phyloP scores from a whole-genome alignment of 53 echinoderm and acorn worm species.

The Hippasteria phrygiana region DNA sequence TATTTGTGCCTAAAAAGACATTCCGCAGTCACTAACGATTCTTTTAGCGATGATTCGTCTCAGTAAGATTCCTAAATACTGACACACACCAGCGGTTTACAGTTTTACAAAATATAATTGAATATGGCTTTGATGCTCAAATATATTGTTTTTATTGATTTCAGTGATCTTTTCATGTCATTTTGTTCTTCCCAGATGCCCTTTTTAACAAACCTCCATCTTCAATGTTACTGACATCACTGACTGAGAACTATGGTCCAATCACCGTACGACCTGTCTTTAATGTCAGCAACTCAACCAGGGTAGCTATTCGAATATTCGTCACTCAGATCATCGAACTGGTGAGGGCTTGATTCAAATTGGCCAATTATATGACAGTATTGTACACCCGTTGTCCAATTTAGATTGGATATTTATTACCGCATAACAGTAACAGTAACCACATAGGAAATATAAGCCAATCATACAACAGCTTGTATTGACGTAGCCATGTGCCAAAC shows the following conservation, averaged over 20 bases:
- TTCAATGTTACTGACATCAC: constrained; percentile 4
- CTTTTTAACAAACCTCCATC: neutral
- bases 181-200: neutral
- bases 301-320: constrained; percentile 31
- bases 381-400: neutral
- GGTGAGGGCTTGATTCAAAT: constrained; percentile 16
- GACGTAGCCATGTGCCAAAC: too few species aligned
- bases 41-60: too few species aligned
- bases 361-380: neutral
- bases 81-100: too few species aligned
- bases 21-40: too few species aligned
- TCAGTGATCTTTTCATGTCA: neutral
- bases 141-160: too few species aligned
- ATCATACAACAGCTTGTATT: too few species aligned
- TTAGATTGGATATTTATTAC: neutral
- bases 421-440: too few species aligned
- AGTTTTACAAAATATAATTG: too few species aligned
- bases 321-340: constrained; percentile 62
- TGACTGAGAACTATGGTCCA: constrained; percentile 42
- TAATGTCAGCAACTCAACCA: constrained; percentile 20
- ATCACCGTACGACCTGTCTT: constrained; percentile 42
- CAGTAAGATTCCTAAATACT: too few species aligned
- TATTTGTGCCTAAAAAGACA: too few species aligned
- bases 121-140: too few species aligned
- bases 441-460: too few species aligned